phyloP scores from a whole-genome alignment of 2,888 invertebrate genomes.

The Pterostichus madidus region DNA sequence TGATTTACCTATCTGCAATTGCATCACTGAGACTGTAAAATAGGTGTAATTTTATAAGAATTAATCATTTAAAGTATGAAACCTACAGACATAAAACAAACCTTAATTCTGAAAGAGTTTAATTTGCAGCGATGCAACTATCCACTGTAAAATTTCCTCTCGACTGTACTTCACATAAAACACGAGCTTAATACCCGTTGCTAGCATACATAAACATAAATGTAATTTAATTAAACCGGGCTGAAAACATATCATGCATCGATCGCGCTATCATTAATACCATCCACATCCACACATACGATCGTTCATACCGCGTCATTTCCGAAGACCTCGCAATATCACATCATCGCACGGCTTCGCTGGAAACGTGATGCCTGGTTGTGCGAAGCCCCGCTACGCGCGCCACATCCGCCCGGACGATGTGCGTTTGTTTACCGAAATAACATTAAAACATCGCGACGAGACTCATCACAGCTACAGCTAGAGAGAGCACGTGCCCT shows the following conservation, averaged over 20 bases:
- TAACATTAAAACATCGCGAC: slow-evolving; percentile 67
- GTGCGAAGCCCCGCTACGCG: slow-evolving; percentile 53
- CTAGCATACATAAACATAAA: slow-evolving; percentile 56
- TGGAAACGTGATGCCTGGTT: slow-evolving; percentile 71
- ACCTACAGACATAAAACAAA: too few species aligned
- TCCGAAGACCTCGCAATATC: slow-evolving; percentile 71
- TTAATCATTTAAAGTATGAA: too few species aligned
- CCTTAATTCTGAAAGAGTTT: too few species aligned
- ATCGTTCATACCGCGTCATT: slow-evolving; percentile 56
- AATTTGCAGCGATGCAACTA: not conserved
- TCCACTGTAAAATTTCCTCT: slow-evolving; percentile 35
- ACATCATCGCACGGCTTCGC: slow-evolving; percentile 73
- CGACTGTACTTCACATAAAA: slow-evolving; percentile 50
- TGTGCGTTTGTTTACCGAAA: slow-evolving; percentile 68
- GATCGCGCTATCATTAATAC: slow-evolving; percentile 56
- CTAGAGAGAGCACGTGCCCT: slow-evolving; percentile 24
- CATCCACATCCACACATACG: slow-evolving; percentile 18
- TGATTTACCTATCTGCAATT: too few species aligned
- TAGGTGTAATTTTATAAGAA: too few species aligned
- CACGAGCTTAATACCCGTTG: slow-evolving; percentile 46
- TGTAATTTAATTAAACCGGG: slow-evolving; percentile 60
- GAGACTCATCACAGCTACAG: slow-evolving; percentile 55
- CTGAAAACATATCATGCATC: slow-evolving; percentile 50
- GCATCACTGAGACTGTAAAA: too few species aligned
- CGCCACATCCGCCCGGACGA: slow-evolving; percentile 42